Evolutionary conservation across 2,888 invertebrate genomes (phyloP).

Genomic region (Boloria selene): DNA sequence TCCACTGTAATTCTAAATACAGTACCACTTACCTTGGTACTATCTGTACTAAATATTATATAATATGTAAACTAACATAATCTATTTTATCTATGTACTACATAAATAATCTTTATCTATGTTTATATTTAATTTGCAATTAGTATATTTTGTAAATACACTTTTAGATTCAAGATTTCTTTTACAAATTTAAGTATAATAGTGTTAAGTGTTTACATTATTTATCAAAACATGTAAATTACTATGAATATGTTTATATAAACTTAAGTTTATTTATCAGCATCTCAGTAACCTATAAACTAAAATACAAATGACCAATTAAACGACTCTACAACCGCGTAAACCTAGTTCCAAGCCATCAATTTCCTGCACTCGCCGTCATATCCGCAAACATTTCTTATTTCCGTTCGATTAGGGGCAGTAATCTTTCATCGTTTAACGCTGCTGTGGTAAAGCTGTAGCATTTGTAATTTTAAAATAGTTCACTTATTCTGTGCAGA

Average conservation of each 20-base stretch:
- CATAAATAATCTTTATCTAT: no score
- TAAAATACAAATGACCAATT: conserved; percentile 18
- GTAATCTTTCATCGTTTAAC: conserved; percentile 27
- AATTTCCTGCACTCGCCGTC: conserved; percentile 34
- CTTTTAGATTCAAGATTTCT: no score
- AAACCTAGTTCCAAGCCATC: conserved; percentile 37
- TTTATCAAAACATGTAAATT: no score
- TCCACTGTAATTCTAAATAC: conserved; percentile 4
- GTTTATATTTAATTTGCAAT: no score
- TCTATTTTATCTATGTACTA: background rate
- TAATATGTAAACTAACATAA: background rate
- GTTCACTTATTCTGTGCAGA: conserved; percentile 2
- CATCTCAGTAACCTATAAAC: conserved; percentile 4
- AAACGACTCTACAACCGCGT: conserved; percentile 24
- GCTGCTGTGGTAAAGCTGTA: conserved; percentile 8
- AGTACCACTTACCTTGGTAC: conserved; percentile 11
- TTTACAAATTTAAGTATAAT: no score
- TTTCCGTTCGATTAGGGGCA: conserved; percentile 37
- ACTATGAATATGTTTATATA: no score
- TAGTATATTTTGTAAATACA: no score
- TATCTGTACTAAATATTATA: background rate
- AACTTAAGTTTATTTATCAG: background rate
- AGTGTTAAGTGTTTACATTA: no score
- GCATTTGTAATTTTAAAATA: conserved; percentile 7
- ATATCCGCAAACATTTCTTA: conserved; percentile 39